phyloP scores from a whole-genome alignment of 2,113 vertebrate genomes.

The Myrmecobius fasciatus region DNA sequence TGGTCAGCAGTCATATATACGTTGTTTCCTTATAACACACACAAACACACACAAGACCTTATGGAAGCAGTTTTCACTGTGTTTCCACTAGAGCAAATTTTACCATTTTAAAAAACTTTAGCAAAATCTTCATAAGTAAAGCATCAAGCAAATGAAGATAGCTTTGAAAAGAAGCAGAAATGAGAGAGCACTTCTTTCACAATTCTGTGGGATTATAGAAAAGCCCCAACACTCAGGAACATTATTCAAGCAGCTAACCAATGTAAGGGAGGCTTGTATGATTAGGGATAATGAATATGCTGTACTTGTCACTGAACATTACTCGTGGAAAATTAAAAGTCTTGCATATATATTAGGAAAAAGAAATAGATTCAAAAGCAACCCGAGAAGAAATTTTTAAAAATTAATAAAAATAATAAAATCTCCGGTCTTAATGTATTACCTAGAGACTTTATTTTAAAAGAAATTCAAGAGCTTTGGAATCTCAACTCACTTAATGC shows the following conservation, averaged over 20 bases:
- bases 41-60: background rate
- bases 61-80: background rate
- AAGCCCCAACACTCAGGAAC: background rate
- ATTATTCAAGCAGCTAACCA: background rate
- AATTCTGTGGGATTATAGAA: background rate
- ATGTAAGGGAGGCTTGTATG: fast-evolving
- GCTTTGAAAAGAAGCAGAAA: conserved; percentile 5
- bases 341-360: background rate
- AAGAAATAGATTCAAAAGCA: background rate
- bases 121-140: background rate
- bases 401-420: background rate
- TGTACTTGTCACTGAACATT: background rate
- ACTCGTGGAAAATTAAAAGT: background rate
- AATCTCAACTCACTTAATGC: background rate
- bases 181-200: background rate
- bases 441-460: conserved; percentile 6
- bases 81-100: background rate
- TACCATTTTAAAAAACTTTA: background rate
- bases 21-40: background rate
- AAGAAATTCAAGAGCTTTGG: conserved; percentile 8
- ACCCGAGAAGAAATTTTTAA: background rate
- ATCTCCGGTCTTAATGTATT: background rate
- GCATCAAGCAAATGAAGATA: background rate
- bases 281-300: background rate
- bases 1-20: background rate